Percentiles rank a stretch among this genome's conserved stretches.
phyloP scores from a whole-genome alignment of 1,140 invertebrate genomes.

The Ridgeia piscesae region DNA sequence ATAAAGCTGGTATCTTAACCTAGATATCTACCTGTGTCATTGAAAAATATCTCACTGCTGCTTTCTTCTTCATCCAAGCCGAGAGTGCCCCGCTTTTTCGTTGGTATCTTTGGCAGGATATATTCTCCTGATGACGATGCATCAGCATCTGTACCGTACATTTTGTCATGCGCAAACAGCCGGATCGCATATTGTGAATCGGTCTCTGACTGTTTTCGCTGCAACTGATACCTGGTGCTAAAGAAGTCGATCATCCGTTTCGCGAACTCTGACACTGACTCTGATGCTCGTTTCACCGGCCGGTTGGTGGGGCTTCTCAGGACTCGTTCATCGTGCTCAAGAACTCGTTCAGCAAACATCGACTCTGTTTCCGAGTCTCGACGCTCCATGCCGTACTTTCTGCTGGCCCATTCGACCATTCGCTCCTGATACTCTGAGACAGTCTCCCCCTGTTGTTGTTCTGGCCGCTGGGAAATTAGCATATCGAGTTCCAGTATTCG shows the following conservation, averaged over 20 bases:
- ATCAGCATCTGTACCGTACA: not conserved
- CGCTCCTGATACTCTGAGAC: not conserved
- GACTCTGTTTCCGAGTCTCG: not conserved
- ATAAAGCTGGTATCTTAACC: not conserved
- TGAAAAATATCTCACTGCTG: not conserved
- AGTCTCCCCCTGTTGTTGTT: not conserved
- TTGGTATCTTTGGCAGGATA: not conserved
- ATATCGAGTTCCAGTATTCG: not conserved
- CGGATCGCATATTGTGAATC: not conserved
- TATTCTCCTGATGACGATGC: not conserved
- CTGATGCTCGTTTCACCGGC: not conserved
- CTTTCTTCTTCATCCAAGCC: not conserved
- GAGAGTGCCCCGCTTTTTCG: no score
- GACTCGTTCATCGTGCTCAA: not conserved
- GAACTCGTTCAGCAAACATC: not conserved
- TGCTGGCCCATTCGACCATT: not conserved
- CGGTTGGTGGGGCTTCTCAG: not conserved
- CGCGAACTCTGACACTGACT: not conserved
- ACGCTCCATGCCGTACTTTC: not conserved
- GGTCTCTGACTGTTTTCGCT: not conserved
- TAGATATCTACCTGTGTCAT: not conserved
- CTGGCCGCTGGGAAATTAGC: not conserved
- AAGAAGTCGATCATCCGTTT: not conserved
- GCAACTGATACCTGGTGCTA: not conserved
- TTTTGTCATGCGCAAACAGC: not conserved